Percentiles rank a stretch among this genome's conserved stretches.
These are phyloP conservation scores for Drosophila acutilabella DNA, from an alignment of 2,888 invertebrate species.

Conservation along the genomic window DNA sequence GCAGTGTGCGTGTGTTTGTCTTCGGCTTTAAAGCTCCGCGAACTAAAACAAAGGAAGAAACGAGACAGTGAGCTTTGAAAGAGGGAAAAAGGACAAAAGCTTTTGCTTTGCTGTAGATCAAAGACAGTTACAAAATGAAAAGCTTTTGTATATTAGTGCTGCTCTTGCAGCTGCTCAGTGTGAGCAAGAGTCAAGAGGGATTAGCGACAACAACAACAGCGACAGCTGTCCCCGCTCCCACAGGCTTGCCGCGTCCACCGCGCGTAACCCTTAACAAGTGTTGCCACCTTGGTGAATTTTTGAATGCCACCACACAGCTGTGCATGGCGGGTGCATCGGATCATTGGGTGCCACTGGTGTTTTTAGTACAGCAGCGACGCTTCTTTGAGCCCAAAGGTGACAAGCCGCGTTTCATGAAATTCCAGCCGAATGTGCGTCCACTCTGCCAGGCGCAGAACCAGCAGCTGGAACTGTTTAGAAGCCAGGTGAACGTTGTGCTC, in stretches of 20 bases:
- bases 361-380: constrained; percentile 85
- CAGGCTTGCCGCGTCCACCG: constrained; percentile 70
- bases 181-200: not conserved
- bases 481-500: constrained; percentile 84
- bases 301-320: constrained; percentile 83
- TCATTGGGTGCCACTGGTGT: constrained; percentile 87
- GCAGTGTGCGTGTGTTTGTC: constrained; percentile 3
- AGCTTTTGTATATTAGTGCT: constrained; percentile 29
- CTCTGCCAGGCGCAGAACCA: constrained; percentile 48
- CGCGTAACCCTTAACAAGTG: constrained; percentile 86
- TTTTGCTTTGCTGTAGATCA: constrained; percentile 1
- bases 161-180: constrained; percentile 14
- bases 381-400: constrained; percentile 84
- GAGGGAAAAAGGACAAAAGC: not conserved
- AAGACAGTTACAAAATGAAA: constrained; percentile 14
- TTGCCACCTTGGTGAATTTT: constrained; percentile 86
- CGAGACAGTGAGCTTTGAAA: not conserved
- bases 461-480: constrained; percentile 82
- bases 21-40: constrained; percentile 26
- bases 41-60: constrained; percentile 5
- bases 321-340: constrained; percentile 83
- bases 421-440: constrained; percentile 84
- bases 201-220: constrained; percentile 11
- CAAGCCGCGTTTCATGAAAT: constrained; percentile 85
- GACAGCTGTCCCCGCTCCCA: constrained; percentile 10